Evolutionary conservation across 2,797 vertebrate genomes (phyloP).

Genomic region (Vireo griseus): DNA sequence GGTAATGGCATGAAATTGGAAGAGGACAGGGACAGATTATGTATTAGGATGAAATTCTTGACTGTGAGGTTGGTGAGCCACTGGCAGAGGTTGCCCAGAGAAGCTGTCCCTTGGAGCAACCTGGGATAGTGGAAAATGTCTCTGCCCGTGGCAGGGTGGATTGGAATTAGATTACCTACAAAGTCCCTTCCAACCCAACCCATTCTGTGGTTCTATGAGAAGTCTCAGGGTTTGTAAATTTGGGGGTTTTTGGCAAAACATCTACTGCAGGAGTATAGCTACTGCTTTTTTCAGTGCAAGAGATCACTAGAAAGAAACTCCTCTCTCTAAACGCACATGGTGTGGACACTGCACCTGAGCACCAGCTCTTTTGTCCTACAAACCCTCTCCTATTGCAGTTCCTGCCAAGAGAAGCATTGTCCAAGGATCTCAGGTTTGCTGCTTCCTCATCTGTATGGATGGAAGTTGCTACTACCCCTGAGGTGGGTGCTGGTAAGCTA

Average conservation of each 20-base stretch:
- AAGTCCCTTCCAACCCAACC: not conserved
- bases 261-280: not conserved
- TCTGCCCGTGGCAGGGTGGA: not conserved
- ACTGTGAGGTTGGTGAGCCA: not conserved
- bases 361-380: not conserved
- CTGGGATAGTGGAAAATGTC: not conserved
- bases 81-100: not conserved
- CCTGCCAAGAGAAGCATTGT: not conserved
- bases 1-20: not conserved
- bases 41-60: not conserved
- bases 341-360: not conserved
- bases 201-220: not conserved
- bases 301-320: not conserved
- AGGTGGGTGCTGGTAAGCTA: not conserved
- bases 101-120: not conserved
- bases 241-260: not conserved
- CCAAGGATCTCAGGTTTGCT: not conserved
- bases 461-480: not conserved
- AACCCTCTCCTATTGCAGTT: rapidly evolving
- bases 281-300: not conserved
- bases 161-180: not conserved
- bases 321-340: rapidly evolving
- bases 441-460: not conserved
- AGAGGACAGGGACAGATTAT: not conserved
- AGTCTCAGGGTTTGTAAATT: not conserved